Conservation (phyloP, 35 echinoderm and acorn worm species). For the Ophioderma brevispina region DNA sequence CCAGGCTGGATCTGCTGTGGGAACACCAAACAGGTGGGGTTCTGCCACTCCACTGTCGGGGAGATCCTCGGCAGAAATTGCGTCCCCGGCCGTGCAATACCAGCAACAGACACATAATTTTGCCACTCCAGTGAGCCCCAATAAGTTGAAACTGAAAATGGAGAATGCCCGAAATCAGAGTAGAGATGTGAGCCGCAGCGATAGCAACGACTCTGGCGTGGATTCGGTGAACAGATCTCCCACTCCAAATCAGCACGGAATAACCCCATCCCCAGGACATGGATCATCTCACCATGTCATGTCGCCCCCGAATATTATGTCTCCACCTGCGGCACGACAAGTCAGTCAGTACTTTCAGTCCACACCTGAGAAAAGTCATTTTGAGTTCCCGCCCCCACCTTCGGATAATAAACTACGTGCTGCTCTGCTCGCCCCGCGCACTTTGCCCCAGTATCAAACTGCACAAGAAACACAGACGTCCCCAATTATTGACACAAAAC, state of each 20-base stretch:
- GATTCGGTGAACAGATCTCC: constrained; percentile 63
- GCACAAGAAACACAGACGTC: constrained; percentile 67
- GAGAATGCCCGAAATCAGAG: constrained; percentile 59
- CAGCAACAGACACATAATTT: constrained; percentile 64
- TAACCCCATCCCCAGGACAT: constrained; percentile 50
- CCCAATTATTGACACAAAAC: constrained; percentile 50
- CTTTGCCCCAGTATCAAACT: constrained; percentile 7
- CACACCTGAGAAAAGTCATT: constrained; percentile 41
- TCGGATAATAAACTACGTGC: constrained; percentile 78
- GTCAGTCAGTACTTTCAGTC: background rate
- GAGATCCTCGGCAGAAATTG: constrained; percentile 76
- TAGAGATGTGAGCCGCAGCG: constrained; percentile 51
- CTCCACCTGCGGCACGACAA: constrained; percentile 50
- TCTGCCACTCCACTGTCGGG: constrained; percentile 81
- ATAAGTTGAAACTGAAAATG: constrained; percentile 73
- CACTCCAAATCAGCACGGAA: constrained; percentile 53
- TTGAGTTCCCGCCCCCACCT: constrained; percentile 69
- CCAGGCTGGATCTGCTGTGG: constrained; percentile 20
- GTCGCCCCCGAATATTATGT: constrained; percentile 73
- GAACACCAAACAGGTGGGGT: constrained; percentile 75
- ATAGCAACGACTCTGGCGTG: constrained; percentile 85
- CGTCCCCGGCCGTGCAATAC: constrained; percentile 62
- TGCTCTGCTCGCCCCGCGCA: constrained; percentile 78
- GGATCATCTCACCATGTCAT: constrained; percentile 47
- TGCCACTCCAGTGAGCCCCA: constrained; percentile 84